Conservation (phyloP, 2,888 invertebrate genomes). For the Cheilosia vulpina region DNA sequence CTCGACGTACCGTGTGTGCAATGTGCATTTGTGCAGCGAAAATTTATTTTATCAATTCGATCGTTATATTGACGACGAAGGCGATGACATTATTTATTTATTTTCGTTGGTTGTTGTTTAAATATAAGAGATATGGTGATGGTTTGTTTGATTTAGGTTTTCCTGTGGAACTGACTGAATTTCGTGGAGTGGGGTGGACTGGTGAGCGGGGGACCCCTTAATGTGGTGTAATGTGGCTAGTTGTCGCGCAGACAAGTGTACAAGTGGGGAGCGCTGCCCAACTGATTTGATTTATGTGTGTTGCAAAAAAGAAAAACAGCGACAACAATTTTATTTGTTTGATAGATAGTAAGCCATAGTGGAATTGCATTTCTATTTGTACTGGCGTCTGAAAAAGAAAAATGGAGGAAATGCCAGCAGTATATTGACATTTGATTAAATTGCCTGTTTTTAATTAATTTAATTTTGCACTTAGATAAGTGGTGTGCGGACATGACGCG, state of each 20-base stretch:
- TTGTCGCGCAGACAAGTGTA: conserved; percentile 66
- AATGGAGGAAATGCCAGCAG: conserved; percentile 22
- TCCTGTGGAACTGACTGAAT: conserved; percentile 54
- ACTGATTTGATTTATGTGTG: conserved; percentile 51
- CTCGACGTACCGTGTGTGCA: conserved; percentile 54
- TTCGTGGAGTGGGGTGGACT: conserved; percentile 8
- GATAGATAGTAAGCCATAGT: conserved; percentile 6
- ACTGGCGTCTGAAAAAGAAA: conserved; percentile 43
- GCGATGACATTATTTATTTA: conserved; percentile 59
- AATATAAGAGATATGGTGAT: conserved; percentile 33
- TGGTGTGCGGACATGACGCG: background rate
- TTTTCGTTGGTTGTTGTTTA: conserved; percentile 57
- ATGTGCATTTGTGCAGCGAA: conserved; percentile 73
- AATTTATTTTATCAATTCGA: conserved; percentile 59
- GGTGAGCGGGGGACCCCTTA: conserved; percentile 22
- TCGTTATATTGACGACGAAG: conserved; percentile 35
- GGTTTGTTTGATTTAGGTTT: conserved; percentile 67
- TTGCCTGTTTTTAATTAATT: conserved; percentile 64
- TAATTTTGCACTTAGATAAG: conserved; percentile 36
- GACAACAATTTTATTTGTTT: conserved; percentile 33
- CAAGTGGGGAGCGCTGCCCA: conserved; percentile 50
- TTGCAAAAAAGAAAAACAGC: conserved; percentile 37
- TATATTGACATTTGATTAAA: conserved; percentile 54
- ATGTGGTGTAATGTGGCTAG: conserved; percentile 56
- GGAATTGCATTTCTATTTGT: conserved; percentile 54